Base-by-base conservation (phyloP, 2,888 invertebrate species). In the Metalampra italica region DNA sequence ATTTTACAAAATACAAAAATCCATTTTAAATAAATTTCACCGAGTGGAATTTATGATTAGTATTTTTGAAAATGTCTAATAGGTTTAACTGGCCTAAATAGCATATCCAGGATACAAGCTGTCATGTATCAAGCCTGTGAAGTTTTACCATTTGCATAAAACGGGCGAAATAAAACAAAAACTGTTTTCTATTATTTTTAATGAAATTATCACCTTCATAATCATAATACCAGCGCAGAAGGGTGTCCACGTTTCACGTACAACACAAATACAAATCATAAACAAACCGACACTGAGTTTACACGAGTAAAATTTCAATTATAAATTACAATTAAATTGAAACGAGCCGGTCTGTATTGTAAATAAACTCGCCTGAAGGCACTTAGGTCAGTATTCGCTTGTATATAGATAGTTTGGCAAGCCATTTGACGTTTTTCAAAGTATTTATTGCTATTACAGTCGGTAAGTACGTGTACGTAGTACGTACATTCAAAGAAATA, bases 181-280 rank as follows among this genome's bases (percentile, higher is more conserved):
- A 39, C 47, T 53, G 56, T 73, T 79, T 80, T 81, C 77, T 78
- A 78, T 79, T 74, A 78, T 82, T 84, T 84, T 77, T 86, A 84
- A 85, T 85, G 84, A 85, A 85, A 82, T 85, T 83, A 87, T 87
- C 85, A 86, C 88, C 80, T 80, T 82, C 84, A 75, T 22, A 22
- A 22, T 22, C 22, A 22, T 77, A 78, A 75, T 72, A 78, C 75
- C 82, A 83, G 79, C 76, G 77, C 68, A 82, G 85, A 79, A 81
- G 79, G 82, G 86, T 88, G 85, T 87, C 81, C 77, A 87, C 87
- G 87, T 86, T 82, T 77, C 64, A 87, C 87, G 87, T 82, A 79
- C 75, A 86, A 86, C 85, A 86, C 85, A 84, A 22, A 82, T 76
- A 77, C 68, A 81, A 82, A 43, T 34, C 22, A 22, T 22, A 22